A percentile compares a stretch with the other conserved stretches of the same genome.
Conservation (phyloP, 1,140 invertebrate species). For the Drosophila baimaii region DNA sequence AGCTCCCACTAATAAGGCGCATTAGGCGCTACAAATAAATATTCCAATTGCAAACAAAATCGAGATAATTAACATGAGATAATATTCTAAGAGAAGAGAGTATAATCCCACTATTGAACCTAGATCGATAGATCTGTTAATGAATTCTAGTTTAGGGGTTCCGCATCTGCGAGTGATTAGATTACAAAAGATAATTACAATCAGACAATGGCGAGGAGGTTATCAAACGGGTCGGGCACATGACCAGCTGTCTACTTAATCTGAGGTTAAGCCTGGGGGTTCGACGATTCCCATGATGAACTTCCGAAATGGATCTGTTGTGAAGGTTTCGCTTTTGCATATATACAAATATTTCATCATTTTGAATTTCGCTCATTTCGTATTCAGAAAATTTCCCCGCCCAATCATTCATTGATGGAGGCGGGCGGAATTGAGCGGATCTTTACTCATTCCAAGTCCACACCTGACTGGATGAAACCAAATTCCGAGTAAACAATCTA, state of each 20-base stretch:
- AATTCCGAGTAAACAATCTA: slow-evolving; percentile 50
- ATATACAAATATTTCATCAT: slow-evolving; percentile 13
- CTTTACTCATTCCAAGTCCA: slow-evolving; percentile 47
- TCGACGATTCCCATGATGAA: slow-evolving; percentile 15
- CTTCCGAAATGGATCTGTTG: slow-evolving; percentile 26
- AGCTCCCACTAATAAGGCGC: slow-evolving; percentile 45
- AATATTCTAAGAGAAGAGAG: slow-evolving; percentile 2
- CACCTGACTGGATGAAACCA: slow-evolving; percentile 66
- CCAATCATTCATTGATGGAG: background rate
- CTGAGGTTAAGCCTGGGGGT: slow-evolving; percentile 3
- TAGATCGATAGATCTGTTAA: slow-evolving; percentile 50
- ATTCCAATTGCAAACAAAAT: slow-evolving; percentile 6
- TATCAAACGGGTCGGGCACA: slow-evolving; percentile 36
- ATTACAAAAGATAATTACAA: slow-evolving; percentile 19
- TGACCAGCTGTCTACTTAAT: slow-evolving; percentile 38
- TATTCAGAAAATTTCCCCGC: slow-evolving; percentile 24
- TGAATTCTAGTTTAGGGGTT: slow-evolving; percentile 7
- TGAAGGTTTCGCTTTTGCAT: slow-evolving; percentile 5
- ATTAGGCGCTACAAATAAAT: slow-evolving; percentile 11
- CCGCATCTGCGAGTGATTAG: slow-evolving; percentile 29
- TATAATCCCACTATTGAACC: slow-evolving; percentile 21
- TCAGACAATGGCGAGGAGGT: slow-evolving; percentile 18
- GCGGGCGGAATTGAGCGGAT: slow-evolving; percentile 19
- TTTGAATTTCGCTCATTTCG: slow-evolving; percentile 14
- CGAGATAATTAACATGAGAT: slow-evolving; percentile 30